Conservation (phyloP, 2,113 vertebrate genomes). For the Sterna hirundo region DNA sequence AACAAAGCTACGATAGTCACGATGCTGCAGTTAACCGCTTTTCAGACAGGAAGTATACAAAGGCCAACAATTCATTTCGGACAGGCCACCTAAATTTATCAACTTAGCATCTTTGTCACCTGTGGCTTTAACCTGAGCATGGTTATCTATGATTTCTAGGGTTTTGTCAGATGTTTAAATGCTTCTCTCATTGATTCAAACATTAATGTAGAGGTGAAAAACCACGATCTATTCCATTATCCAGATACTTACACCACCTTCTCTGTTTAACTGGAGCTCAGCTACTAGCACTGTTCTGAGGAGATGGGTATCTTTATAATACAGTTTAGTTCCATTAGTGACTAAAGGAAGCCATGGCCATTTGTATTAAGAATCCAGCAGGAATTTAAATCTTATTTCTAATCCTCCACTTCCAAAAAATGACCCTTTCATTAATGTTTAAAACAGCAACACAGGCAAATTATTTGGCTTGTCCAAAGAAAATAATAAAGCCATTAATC, state of each 20-base stretch:
- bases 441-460: not conserved
- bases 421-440: not conserved
- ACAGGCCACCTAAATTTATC: constrained; percentile 11
- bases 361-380: not conserved
- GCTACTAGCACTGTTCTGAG: not conserved
- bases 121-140: not conserved
- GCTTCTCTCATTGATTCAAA: not conserved
- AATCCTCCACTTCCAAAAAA: not conserved
- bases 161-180: not conserved
- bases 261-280: not conserved
- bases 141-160: not conserved
- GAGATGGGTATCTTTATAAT: not conserved
- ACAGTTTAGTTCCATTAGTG: not conserved
- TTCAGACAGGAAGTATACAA: not conserved
- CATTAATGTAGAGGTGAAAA: not conserved
- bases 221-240: not conserved
- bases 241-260: not conserved
- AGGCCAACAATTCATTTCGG: not conserved
- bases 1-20: constrained; percentile 12
- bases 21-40: constrained; percentile 17
- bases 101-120: not conserved
- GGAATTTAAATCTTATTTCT: not conserved
- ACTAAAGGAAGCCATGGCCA: not conserved
- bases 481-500: not conserved
- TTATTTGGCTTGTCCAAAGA: not conserved